Percentiles rank a stretch among this genome's conserved stretches.
phyloP scores from a whole-genome alignment of 37 sponge, comb jelly and placozoan genomes.

The Beroe forskalii region DNA sequence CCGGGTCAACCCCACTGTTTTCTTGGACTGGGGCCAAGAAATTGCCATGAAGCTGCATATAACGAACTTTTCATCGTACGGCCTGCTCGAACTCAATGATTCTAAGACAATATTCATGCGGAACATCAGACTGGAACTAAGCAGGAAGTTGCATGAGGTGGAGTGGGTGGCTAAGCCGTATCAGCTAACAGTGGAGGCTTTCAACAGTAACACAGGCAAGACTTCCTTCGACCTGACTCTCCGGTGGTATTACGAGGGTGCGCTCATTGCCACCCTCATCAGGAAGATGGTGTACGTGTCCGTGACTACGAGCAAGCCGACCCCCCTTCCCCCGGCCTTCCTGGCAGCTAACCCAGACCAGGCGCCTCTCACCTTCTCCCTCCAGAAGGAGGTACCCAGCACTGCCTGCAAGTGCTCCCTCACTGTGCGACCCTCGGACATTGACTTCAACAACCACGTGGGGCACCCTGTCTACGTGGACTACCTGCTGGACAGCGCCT shows the following conservation, averaged over 20 bases:
- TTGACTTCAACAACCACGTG: constrained; percentile 61
- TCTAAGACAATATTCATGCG: constrained; percentile 13
- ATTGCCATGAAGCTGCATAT: neutral
- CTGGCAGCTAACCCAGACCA: neutral
- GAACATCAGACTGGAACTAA: constrained; percentile 27
- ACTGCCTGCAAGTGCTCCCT: neutral
- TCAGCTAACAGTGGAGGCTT: constrained; percentile 8
- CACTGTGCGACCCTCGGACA: constrained; percentile 36
- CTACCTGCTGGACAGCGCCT: constrained; percentile 54
- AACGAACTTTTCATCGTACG: constrained; percentile 10
- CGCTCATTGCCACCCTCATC: constrained; percentile 18
- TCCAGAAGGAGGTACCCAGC: neutral
- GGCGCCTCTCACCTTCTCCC: neutral
- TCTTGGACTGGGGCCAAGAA: constrained; percentile 50
- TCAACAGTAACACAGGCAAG: constrained; percentile 41
- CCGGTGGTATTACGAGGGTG: constrained; percentile 27
- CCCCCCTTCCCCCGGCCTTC: neutral
- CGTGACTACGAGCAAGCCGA: constrained; percentile 5
- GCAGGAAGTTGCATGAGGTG: neutral
- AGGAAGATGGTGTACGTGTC: constrained; percentile 55
- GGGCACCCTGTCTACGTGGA: constrained; percentile 64
- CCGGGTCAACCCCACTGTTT: constrained; percentile 23
- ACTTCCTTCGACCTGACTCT: constrained; percentile 53
- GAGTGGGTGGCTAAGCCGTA: neutral
- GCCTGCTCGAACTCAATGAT: constrained; percentile 22